Base-by-base conservation (phyloP, 1,140 invertebrate species). In the Dendrolimus kikuchii region DNA sequence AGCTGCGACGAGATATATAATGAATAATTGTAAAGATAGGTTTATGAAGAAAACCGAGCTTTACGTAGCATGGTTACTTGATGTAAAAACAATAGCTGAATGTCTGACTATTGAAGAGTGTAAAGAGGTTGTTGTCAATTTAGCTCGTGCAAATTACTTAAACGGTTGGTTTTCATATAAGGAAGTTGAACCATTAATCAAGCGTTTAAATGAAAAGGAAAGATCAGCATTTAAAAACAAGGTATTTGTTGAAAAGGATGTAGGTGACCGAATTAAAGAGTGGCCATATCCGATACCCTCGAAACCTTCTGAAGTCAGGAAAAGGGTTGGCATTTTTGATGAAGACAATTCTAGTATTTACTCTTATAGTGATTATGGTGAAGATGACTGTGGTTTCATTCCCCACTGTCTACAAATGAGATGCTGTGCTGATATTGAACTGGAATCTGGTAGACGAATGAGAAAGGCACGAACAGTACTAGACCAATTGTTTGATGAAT, bases 401-500 rank as follows among this genome's bases (percentile, higher is more conserved):
- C 1, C 1, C 23, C 23, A 3, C 23, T 23, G 23, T 23, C 23
- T 23, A 23, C 23, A 23, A 23, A 23, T 23, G 23, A 23, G 23
- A 23, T 23, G 23, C 23, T 23, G 23, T 23, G 23, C 23, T 23
- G 23, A 23, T 23, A 23, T 23, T 23, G 23, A 23, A 23, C 1
- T 23, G 23, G 23, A 23, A 23, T 23, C 23, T 23, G 3, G 23
- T 23, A 23, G 3, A 23, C 23, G 23, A 23, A 23, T 23, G 23
- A 23, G 23, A 23, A 23, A 23, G 3, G 23, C 23, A 23, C 23
- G 23, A 1, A 23, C 23, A 2, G 23, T 23, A 23, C 23, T 23
- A 23, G 23, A 23, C 23, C 23, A 23, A 3, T 23, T 23, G 23
- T 23, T 71, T 38, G 66, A 77, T 53, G 60, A 61, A 38, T 83